Base-by-base conservation (phyloP, 1,140 invertebrate species). In the Wiebesia pumilae region DNA sequence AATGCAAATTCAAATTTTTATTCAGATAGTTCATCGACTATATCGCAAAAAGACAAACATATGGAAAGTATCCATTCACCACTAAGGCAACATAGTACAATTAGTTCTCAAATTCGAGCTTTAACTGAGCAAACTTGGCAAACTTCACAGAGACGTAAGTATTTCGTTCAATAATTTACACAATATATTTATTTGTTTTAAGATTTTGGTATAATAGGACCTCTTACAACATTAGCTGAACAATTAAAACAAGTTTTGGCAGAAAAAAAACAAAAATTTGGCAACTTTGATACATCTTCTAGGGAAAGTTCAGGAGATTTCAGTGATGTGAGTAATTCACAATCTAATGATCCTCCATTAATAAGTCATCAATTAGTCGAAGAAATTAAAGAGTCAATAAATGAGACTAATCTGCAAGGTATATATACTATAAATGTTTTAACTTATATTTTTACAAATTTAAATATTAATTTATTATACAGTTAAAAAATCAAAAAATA, bases 371-470 rank as follows among this genome's bases (percentile, higher is more conserved):
- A 96, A 92, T 94, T 97, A 87, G 96, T 97, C 79, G 97, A 97
- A 90, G 97, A 97, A 94, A 97, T 97, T 89, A 95, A 96, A 87
- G 96, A 97, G 93, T 97, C 97, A 89, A 97, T 97, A 88, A 97
- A 95, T 91, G 96, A 97, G 92, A 97, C 97, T 84, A 97, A 97
- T 94, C 96, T 96, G 88, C 95, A 96, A 96, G 96, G 96, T 97
- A 94, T 51, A 71, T 54, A 51, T 73, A 16, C 10, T 35, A 21
- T 65, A 7, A 65, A 65, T 58, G 62, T 62, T 30, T 79, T 24
- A 77, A 67, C 38, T 35, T 81, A 40, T n/a, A 43, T 77, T 51
- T 77, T 67, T 71, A 71, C 6, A 38, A 4, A 1, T 71, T 38
- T 7, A 19, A 71, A 3, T 35, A 38, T 38, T 38, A 24, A 38